These are phyloP conservation scores for Clinocottus analis DNA, from an alignment of 2,113 vertebrate genomes.

Conservation along the genomic window DNA sequence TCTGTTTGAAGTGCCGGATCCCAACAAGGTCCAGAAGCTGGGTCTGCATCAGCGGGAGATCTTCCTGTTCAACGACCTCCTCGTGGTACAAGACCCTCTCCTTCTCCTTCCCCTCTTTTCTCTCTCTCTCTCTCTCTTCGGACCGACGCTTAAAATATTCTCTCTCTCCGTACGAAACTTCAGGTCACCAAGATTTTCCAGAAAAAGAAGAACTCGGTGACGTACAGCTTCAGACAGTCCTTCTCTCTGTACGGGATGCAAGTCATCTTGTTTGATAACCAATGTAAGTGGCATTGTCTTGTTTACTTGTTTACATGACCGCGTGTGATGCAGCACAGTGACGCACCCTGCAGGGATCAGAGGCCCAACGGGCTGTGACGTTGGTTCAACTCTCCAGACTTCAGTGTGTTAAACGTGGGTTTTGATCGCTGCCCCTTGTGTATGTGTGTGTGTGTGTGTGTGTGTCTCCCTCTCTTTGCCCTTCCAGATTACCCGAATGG, in stretches of 20 bases:
- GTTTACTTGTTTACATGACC: conserved; percentile 42
- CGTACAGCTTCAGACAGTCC: conserved; percentile 97
- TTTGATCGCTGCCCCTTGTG: conserved; percentile 45
- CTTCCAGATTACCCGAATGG: conserved; percentile 95
- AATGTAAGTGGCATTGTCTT: conserved; percentile 86
- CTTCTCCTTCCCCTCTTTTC: not conserved
- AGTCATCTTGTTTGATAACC: conserved; percentile 97
- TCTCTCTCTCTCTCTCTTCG: not conserved
- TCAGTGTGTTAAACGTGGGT: conserved; percentile 44
- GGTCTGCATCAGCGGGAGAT: conserved; percentile 98
- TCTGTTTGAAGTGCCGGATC: conserved; percentile 98
- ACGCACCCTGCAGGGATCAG: conserved; percentile 27
- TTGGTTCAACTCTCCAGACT: conserved; percentile 50
- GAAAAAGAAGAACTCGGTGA: conserved; percentile 99
- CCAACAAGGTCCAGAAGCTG: conserved; percentile 98
- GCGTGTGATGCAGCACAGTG: conserved; percentile 37
- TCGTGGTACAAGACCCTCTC: conserved; percentile 85
- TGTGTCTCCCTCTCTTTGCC: conserved; percentile 38
- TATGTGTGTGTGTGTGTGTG: conserved; percentile 50
- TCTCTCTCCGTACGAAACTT: conserved; percentile 46
- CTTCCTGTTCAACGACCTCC: conserved; percentile 99
- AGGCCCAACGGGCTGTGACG: conserved; percentile 34
- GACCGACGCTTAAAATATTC: not conserved
- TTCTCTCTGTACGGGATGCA: conserved; percentile 98
- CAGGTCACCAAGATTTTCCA: conserved; percentile 99